Percentiles rank a stretch among this genome's conserved stretches.
Conservation (phyloP, 2,113 vertebrate genomes). For the Onychorhynchus coronatus region DNA sequence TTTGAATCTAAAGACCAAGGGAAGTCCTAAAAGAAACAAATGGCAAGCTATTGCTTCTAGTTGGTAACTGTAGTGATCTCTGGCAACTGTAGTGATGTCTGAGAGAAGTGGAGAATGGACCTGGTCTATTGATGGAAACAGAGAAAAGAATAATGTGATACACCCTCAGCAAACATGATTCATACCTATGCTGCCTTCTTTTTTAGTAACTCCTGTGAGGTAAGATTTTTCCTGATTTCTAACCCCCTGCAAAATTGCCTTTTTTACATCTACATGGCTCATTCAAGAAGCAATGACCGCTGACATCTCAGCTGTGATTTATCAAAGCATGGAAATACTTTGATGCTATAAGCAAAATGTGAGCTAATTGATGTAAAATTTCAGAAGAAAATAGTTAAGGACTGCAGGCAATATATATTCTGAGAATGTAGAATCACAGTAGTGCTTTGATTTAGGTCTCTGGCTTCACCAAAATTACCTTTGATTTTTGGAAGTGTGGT, state of each 20-base stretch:
- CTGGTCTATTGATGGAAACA: not conserved
- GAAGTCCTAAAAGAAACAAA: not conserved
- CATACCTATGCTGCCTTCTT: not conserved
- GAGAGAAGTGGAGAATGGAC: not conserved
- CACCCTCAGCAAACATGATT: not conserved
- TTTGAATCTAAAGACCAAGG: not conserved
- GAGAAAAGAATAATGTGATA: not conserved
- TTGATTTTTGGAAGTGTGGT: not conserved
- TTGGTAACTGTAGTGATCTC: not conserved
- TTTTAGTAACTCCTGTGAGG: not conserved
- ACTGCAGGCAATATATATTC: not conserved
- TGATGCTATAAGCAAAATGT: not conserved
- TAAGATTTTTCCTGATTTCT: not conserved
- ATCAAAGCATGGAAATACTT: not conserved
- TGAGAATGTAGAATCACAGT: not conserved
- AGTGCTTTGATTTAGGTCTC: constrained; percentile 13
- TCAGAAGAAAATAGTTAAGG: not conserved
- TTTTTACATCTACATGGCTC: not conserved
- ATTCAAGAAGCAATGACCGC: not conserved
- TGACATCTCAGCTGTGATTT: not conserved
- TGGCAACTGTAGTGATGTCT: not conserved
- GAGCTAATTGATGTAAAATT: constrained; percentile 27
- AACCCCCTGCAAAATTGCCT: not conserved
- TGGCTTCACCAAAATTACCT: not conserved
- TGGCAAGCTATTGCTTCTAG: not conserved